Percentiles rank a stretch among this genome's conserved stretches.
Conservation (phyloP, 2,888 invertebrate genomes). For the Hypomecis punctinalis region DNA sequence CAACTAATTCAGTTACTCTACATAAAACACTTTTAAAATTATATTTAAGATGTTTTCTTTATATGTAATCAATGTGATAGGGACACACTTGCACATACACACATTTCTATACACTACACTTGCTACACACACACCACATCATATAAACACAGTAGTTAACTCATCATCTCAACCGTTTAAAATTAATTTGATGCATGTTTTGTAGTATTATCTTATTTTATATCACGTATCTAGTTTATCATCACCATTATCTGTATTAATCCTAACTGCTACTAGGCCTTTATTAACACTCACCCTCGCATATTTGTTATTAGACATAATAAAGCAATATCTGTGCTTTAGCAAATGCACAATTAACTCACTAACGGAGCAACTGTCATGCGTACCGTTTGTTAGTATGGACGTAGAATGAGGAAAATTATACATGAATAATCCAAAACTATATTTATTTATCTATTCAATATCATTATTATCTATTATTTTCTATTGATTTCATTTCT, state of each 20-base stretch:
- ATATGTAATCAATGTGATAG: constrained; percentile 49
- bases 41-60: constrained; percentile 81
- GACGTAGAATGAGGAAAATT: constrained; percentile 59
- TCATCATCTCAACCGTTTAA: constrained; percentile 39
- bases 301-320: constrained; percentile 65
- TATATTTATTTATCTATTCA: constrained; percentile 63
- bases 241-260: constrained; percentile 49
- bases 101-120: constrained; percentile 40
- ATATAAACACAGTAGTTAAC: constrained; percentile 36
- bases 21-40: constrained; percentile 68
- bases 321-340: constrained; percentile 69
- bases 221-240: constrained; percentile 27
- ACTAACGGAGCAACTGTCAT: constrained; percentile 79
- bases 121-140: constrained; percentile 47
- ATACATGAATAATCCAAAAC: constrained; percentile 61
- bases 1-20: constrained; percentile 77
- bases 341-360: constrained; percentile 75
- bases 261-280: constrained; percentile 61
- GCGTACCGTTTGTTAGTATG: constrained; percentile 77
- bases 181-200: constrained; percentile 45
- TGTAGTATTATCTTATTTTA: constrained; percentile 37
- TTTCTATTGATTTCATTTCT: constrained; percentile 64
- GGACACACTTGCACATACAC: constrained; percentile 30
- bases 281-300: constrained; percentile 57
- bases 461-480: constrained; percentile 65